Base-by-base conservation (phyloP, 2,888 invertebrate genomes). In the Pecten maximus region DNA sequence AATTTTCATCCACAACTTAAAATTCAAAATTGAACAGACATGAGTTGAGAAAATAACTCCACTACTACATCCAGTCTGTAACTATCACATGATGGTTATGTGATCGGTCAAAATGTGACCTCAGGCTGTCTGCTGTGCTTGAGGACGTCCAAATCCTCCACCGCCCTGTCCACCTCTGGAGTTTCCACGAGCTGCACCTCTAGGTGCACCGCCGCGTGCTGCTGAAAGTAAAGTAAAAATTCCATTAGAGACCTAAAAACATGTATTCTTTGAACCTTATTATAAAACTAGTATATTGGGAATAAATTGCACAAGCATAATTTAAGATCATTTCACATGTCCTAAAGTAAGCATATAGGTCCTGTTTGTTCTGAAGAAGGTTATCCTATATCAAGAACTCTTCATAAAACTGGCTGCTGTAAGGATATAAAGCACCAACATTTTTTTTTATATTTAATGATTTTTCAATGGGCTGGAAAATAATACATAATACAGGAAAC, bases 171-270 rank as follows among this genome's bases (percentile, higher is more conserved):
- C 91, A 40, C 89, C 87, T n/a, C 90, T 88, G 39, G 90, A 86
- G 19, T 91, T 54, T 40, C 91, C 88, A 28, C 91, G 91, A 54
- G 88, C 48, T 6, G 91, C 89, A 40, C 91, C 91, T 87, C 93
- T 90, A 2, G 92, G 91, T 39, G 91, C 89, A n/a, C 93, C 93
- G 50, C 93, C 93, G 15, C 93, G 89, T 19, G 50, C 35, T 28
- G 40, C 89, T 90, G 60, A 28, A 89, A 89, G 16, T 23, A 87
- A 8, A 89, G 28, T 87, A 28, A 40, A 54, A 87, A 15, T 3
- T 2, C 0, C 12, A n/a, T n/a, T 6, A 54, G 54, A 19, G n/a
- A 2, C 54, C 23, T n/a, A n/a, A n/a, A n/a, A n/a, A n/a, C n/a
- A n/a, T n/a, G n/a, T n/a, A n/a, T n/a, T n/a, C n/a, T n/a, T n/a